Conservation (phyloP, 2,797 vertebrate genomes). For the Micromesistius poutassou region DNA sequence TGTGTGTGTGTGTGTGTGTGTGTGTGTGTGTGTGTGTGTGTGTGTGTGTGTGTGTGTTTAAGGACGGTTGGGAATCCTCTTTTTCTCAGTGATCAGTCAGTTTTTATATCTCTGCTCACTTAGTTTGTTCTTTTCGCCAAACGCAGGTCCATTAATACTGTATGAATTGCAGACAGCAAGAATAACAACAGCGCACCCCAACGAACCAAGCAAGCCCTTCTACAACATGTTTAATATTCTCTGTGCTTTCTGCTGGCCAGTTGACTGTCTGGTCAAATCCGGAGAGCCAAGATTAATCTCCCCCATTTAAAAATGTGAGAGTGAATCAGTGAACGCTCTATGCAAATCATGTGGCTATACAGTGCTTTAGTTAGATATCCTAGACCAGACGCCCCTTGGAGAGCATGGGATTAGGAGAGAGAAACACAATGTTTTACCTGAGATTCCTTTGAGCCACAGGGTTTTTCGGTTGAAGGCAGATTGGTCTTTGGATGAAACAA, state of each 20-base stretch:
- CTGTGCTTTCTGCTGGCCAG: conserved; percentile 49
- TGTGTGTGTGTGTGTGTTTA: conserved; percentile 29
- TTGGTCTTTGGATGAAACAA: too few species aligned
- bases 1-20: conserved; percentile 1
- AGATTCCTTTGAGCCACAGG: not conserved
- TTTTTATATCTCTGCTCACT: conserved; percentile 47
- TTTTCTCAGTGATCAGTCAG: conserved; percentile 48
- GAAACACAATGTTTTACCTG: not conserved
- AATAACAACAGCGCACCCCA: conserved; percentile 49
- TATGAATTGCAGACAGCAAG: conserved; percentile 55
- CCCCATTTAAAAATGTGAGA: conserved; percentile 15
- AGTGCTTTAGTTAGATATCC: not conserved
- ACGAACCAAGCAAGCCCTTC: conserved; percentile 40
- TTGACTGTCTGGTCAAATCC: conserved; percentile 48
- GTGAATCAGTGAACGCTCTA: conserved; percentile 36
- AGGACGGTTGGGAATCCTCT: conserved; percentile 30
- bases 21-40: conserved; percentile 8
- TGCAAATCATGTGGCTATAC: conserved; percentile 35
- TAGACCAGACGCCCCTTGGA: not conserved
- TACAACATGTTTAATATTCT: conserved; percentile 62
- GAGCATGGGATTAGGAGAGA: not conserved
- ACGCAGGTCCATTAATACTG: conserved; percentile 59
- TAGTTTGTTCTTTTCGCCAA: conserved; percentile 64
- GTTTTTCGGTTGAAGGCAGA: not conserved
- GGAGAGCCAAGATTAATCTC: conserved; percentile 60